These are phyloP conservation scores for Epinephelus coioides DNA, from an alignment of 2,797 vertebrate species.

Conservation along the genomic window DNA sequence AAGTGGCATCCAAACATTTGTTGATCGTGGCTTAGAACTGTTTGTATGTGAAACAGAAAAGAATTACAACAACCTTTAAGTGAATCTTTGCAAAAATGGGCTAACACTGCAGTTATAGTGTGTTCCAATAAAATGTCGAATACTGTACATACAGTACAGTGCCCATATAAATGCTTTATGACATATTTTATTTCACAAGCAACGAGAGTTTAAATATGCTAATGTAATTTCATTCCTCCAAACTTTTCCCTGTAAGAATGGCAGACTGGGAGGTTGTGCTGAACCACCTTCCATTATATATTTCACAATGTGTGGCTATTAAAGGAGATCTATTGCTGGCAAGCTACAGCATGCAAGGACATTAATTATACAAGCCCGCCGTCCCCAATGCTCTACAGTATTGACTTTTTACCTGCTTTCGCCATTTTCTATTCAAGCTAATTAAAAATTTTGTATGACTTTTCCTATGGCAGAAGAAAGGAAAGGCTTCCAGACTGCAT, in stretches of 20 bases:
- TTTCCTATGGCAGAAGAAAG: constrained; percentile 30
- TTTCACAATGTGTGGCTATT: constrained; percentile 56
- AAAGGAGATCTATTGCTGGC: constrained; percentile 66
- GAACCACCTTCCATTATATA: constrained; percentile 54
- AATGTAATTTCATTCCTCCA: constrained; percentile 44
- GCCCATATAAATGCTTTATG: constrained; percentile 38
- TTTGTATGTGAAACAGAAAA: not conserved
- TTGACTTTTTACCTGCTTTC: constrained; percentile 62
- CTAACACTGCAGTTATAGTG: not conserved
- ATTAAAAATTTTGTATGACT: constrained; percentile 52
- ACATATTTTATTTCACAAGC: constrained; percentile 41
- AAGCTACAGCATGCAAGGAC: constrained; percentile 56
- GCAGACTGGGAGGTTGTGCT: constrained; percentile 28
- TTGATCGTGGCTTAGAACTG: not conserved
- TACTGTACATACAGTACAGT: not conserved
- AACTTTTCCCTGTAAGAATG: constrained; percentile 22
- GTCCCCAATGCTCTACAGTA: constrained; percentile 43
- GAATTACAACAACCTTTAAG: not conserved
- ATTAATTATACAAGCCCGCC: constrained; percentile 60
- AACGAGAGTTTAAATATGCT: constrained; percentile 51
- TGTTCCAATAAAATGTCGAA: not conserved
- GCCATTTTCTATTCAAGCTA: constrained; percentile 54
- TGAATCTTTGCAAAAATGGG: not conserved
- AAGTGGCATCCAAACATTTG: not conserved
- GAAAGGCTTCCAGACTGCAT: constrained; percentile 41